phyloP scores from a whole-genome alignment of 2,888 invertebrate species.

The Argyresthia goedartella region DNA sequence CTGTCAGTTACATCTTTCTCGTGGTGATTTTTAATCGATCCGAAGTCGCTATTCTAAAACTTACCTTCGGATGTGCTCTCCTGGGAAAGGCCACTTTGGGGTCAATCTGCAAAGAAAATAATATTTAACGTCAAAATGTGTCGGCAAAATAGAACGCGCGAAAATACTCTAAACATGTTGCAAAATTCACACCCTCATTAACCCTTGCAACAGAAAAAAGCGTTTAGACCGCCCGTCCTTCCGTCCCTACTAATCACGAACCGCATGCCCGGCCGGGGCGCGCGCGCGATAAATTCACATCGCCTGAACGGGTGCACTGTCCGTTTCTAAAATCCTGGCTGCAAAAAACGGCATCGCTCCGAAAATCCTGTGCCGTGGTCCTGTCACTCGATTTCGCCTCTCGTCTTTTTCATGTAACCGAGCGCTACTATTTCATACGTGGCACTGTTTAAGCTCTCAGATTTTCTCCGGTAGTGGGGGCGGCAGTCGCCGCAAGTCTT shows the following conservation, averaged over 20 bases:
- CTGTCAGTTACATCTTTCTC: too few relatives aligned
- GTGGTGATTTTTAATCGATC: too few relatives aligned
- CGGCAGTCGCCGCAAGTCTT: conserved; percentile 58
- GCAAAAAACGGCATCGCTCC: conserved; percentile 54
- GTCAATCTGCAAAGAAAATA: conserved; percentile 89
- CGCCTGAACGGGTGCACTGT: conserved; percentile 43
- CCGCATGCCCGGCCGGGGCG: conserved; percentile 37
- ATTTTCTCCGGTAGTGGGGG: conserved; percentile 65
- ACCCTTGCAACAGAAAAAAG: conserved; percentile 22
- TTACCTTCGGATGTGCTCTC: conserved; percentile 98
- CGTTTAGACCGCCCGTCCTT: conserved; percentile 24
- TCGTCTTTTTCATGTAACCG: conserved; percentile 71
- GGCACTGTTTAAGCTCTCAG: conserved; percentile 70
- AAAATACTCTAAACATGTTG: neutral
- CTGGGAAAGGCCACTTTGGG: conserved; percentile 99
- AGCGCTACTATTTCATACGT: conserved; percentile 68
- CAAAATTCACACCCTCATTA: conserved; percentile 1
- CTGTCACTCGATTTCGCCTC: conserved; percentile 68
- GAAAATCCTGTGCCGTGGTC: conserved; percentile 61
- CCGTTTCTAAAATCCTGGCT: conserved; percentile 50
- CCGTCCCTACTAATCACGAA: conserved; percentile 50
- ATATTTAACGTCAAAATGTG: neutral
- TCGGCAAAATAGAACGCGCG: neutral
- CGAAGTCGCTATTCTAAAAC: conserved; percentile 23
- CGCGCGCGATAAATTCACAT: conserved; percentile 55